Conservation (phyloP, 2,888 invertebrate genomes). For the Scaptomyza parva region DNA sequence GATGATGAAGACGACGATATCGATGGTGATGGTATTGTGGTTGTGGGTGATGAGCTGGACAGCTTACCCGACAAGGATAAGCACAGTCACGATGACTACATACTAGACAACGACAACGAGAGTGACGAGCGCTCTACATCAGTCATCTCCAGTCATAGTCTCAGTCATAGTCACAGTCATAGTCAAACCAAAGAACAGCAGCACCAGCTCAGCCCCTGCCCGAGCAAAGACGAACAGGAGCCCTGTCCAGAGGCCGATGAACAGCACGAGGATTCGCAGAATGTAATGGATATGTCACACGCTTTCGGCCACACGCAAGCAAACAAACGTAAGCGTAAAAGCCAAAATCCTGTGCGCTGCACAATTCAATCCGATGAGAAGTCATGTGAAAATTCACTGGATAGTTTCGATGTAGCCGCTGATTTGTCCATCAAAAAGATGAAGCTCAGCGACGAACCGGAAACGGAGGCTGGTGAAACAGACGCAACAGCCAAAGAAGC, state of each 20-base stretch:
- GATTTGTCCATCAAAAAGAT: constrained; percentile 82
- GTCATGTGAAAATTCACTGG: constrained; percentile 83
- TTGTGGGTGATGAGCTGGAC: constrained; percentile 92
- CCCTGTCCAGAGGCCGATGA: constrained; percentile 82
- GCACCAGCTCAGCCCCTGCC: constrained; percentile 32
- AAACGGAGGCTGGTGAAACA: constrained; percentile 1
- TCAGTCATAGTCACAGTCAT: constrained; percentile 78
- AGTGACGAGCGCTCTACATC: constrained; percentile 71
- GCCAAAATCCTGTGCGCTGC: constrained; percentile 93
- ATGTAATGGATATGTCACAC: constrained; percentile 71
- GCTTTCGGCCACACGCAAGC: constrained; percentile 83
- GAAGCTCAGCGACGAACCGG: constrained; percentile 34
- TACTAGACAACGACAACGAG: constrained; percentile 76
- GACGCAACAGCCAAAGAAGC: constrained; percentile 68
- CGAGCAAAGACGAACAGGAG: constrained; percentile 26
- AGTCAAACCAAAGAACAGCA: constrained; percentile 81
- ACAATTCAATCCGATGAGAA: constrained; percentile 85
- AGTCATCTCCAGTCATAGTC: constrained; percentile 87
- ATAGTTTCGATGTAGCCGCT: constrained; percentile 81
- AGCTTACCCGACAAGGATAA: constrained; percentile 85
- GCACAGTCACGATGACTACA: constrained; percentile 82
- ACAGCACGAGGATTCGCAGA: constrained; percentile 88
- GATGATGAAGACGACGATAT: constrained; percentile 83
- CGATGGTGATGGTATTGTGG: constrained; percentile 89
- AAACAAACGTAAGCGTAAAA: constrained; percentile 94